Evolutionary conservation across 1,140 invertebrate species (phyloP).

Genomic region (Aphidius gifuensis): DNA sequence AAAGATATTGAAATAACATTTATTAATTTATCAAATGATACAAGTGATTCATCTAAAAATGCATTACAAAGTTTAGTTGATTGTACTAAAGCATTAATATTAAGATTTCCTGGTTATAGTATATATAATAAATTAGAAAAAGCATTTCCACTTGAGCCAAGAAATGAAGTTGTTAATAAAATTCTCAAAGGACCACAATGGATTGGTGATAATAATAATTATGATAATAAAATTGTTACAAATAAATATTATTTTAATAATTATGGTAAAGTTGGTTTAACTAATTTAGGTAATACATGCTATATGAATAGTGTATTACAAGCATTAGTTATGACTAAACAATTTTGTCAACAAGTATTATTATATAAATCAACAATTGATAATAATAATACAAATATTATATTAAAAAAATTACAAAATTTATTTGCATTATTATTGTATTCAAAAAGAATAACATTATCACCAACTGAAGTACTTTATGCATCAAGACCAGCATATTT

Average conservation of each 20-base stretch:
- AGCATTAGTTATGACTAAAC: slow-evolving; percentile 75
- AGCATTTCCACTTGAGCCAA: slow-evolving; percentile 32
- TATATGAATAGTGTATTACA: slow-evolving; percentile 86
- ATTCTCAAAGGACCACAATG: slow-evolving; percentile 28
- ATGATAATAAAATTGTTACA: slow-evolving; percentile 26
- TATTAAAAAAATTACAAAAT: slow-evolving; percentile 68
- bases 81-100: slow-evolving; percentile 50
- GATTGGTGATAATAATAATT: slow-evolving; percentile 36
- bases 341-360: slow-evolving; percentile 61
- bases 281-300: slow-evolving; percentile 84
- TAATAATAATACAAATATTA: slow-evolving; percentile 29
- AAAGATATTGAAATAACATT: slow-evolving; percentile 39
- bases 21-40: slow-evolving; percentile 42
- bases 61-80: slow-evolving; percentile 55
- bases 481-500: slow-evolving; percentile 73
- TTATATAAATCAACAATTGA: slow-evolving; percentile 32
- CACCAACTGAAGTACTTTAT: slow-evolving; percentile 67
- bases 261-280: slow-evolving; percentile 68
- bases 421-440: slow-evolving; percentile 73
- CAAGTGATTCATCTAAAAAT: slow-evolving; percentile 38
- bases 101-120: slow-evolving; percentile 51
- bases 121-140: slow-evolving; percentile 43
- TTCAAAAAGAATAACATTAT: slow-evolving; percentile 62
- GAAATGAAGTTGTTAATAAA: slow-evolving; percentile 26
- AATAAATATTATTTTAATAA: slow-evolving; percentile 20